Evolutionary conservation across 2,888 invertebrate species (phyloP).

Genomic region (Cistogaster globosa): DNA sequence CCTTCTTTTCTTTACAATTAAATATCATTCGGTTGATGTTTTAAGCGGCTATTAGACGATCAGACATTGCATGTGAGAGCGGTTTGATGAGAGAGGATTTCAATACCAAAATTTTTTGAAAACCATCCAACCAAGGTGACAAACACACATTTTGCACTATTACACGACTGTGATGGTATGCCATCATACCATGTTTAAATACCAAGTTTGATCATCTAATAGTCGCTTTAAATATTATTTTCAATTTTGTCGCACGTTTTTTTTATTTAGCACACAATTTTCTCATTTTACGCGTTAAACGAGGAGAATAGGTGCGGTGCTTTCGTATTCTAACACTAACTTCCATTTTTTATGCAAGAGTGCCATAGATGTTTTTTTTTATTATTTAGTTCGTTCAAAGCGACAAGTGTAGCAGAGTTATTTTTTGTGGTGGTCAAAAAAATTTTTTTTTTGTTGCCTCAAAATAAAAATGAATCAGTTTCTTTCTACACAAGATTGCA

Average conservation of each 20-base stretch:
- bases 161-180: too few relatives aligned
- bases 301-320: neutral
- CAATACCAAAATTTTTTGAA: too few relatives aligned
- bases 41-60: too few relatives aligned
- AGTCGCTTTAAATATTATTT: neutral
- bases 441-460: neutral
- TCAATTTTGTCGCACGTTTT: neutral
- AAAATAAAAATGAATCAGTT: constrained; percentile 15
- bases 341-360: neutral
- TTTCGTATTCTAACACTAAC: neutral
- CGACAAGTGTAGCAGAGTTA: constrained; percentile 23
- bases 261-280: neutral
- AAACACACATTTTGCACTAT: too few relatives aligned
- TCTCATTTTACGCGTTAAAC: neutral
- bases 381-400: neutral
- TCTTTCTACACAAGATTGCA: neutral
- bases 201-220: too few relatives aligned
- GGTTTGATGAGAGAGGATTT: too few relatives aligned
- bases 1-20: too few relatives aligned
- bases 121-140: too few relatives aligned
- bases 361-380: neutral
- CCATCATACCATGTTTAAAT: too few relatives aligned
- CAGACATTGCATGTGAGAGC: too few relatives aligned
- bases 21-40: neutral
- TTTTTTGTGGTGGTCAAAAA: constrained; percentile 2